phyloP scores from a whole-genome alignment of 2,888 invertebrate genomes.

The Drosophila emarginata region DNA sequence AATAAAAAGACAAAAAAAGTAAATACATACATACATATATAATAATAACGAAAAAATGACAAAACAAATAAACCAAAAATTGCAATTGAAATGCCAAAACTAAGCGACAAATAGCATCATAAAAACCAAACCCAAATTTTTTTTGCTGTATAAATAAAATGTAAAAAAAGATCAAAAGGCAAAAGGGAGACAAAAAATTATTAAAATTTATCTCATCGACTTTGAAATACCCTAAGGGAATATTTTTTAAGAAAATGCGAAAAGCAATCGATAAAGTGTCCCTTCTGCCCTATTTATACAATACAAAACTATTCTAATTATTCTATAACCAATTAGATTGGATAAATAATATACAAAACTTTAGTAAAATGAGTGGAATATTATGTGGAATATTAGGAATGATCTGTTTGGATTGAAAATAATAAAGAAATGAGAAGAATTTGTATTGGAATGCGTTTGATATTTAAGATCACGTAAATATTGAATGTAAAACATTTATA shows the following conservation, averaged over 20 bases:
- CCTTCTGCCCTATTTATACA: too few species aligned
- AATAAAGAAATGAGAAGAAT: too few species aligned
- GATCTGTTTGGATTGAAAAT: too few species aligned
- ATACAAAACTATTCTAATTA: too few species aligned
- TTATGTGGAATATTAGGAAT: too few species aligned
- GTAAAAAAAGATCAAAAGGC: not conserved
- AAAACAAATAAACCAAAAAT: constrained; percentile 36
- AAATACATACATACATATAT: constrained; percentile 20
- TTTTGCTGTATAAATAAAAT: constrained; percentile 5
- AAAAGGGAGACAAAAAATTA: not conserved
- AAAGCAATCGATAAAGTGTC: not conserved
- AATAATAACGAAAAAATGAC: constrained; percentile 22
- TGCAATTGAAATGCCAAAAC: constrained; percentile 60
- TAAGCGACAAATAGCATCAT: constrained; percentile 29
- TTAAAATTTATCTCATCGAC: not conserved
- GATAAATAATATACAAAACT: too few species aligned
- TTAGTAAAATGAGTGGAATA: too few species aligned
- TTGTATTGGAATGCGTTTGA: too few species aligned
- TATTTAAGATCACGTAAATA: too few species aligned
- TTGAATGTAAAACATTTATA: too few species aligned
- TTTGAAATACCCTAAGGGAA: not conserved
- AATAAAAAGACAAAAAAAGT: constrained; percentile 51
- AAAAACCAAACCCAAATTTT: constrained; percentile 12
- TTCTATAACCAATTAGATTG: too few species aligned
- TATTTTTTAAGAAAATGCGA: constrained; percentile 5